Base-by-base conservation (phyloP, 2,113 vertebrate species). In the Notarius quadriscutis region DNA sequence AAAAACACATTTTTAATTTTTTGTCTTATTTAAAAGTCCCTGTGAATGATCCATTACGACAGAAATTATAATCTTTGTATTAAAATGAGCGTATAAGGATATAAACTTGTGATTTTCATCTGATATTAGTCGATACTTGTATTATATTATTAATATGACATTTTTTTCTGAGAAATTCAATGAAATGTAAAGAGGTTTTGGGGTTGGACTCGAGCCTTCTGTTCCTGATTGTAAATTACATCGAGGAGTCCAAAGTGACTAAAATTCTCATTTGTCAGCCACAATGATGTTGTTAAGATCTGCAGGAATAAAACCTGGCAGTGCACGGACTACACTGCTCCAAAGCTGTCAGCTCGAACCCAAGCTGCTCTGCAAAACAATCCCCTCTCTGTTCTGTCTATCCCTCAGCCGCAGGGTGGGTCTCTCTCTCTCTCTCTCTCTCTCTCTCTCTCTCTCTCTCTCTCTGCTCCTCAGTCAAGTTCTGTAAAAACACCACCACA, bases 401-500 rank as follows among this genome's bases (percentile, higher is more conserved):
- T 79, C 63, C 53, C 87, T 63, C 0, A 81, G 91, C 88, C 91
- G 92, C 86, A 89, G 93, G 92, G 94, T 93, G 94, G 93, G 93
- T 94, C 93, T 90, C 92, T 30, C 34, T 79, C 85, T 62, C 50
- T 79, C 85, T 55, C 78, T 63, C 91, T 92, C 92, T 94, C 93
- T 90, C 51, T 18, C 90, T 91, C 92, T 92, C 88, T 91, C 91
- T 6, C 92, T 94, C 93, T 90, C 51, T 18, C 90, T 91, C 92
- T 92, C 88, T 91, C 91, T 6, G 1, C 14, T 34, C 34, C 69
- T 48, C 71, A 83, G 91, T 89, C 57, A 90, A 93, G 85, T 90
- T 91, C 93, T 94, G 90, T 94, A 93, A 94, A 95, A 94, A 95
- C 93, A 95, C 93, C 91, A 17, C 80, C 74, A 84, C 60, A 58